Base-by-base conservation (phyloP, 2,797 vertebrate species). In the Heteromormyrus szaboi region DNA sequence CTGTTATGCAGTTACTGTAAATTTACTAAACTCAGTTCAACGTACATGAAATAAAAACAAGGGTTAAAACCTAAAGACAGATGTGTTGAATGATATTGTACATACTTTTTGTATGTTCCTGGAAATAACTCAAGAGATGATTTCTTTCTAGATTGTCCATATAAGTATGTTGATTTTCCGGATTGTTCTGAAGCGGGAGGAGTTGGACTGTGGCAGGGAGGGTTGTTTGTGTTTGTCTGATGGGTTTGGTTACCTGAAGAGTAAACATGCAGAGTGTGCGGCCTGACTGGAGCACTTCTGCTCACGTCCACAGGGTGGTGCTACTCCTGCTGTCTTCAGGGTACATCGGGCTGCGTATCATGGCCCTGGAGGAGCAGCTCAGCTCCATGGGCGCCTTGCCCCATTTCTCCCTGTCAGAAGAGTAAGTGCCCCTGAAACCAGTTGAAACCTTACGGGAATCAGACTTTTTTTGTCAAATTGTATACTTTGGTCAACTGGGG, bases 361-460 rank as follows among this genome's bases (percentile, higher is more conserved):
- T 89, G 0, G 96, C 95, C 0, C 92, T 98, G 92, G 96, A 98
- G 92, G 93, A 96, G 91, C 96, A 95, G 91, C 92, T 98, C 86
- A 94, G 65, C 0, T 88, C 92, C 0, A 46, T 92, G 89, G 94
- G 93, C 22, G 92, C 94, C 0, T 89, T 93, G 94, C 90, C 92
- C 0, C 92, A 94, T 48, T 48, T 92, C 87, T 87, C 91, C 37
- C 22, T 91, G 1, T 90, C 94, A 62, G 91, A 12, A 89, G 53
- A 94, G 95, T 96, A 88, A 94, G 95, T 92, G 1, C 3, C 33
- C 33, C 6, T 9, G 12, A 68, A 2, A 37, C 5, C 17, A 48
- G 9, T 33, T 9, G 5, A 68, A 37, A 33, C 17, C 87, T 29
- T 53, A 25, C 3, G n/a, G 22, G n/a, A 85, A 85, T 29, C 46